Percentiles rank a stretch among this genome's conserved stretches.
Conservation (phyloP, 2,113 vertebrate species). For the Eurystomus gularis region DNA sequence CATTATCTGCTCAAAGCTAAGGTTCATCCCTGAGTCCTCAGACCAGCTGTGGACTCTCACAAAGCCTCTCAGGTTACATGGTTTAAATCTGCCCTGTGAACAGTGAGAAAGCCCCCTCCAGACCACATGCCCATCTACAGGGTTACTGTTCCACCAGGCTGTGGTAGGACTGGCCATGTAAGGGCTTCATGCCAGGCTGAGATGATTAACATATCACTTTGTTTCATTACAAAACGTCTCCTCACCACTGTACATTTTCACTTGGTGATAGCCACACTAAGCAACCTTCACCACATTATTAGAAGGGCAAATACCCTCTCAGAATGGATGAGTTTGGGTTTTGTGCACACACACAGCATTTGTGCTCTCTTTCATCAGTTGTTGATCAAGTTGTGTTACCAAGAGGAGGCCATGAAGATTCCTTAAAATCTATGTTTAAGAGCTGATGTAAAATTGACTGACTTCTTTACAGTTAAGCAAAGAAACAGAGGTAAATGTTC, state of each 20-base stretch:
- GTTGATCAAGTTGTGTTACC: background rate
- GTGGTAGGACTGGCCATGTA: background rate
- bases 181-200: fast-evolving
- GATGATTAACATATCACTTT: background rate
- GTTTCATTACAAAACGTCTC: background rate
- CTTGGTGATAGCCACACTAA: background rate
- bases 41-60: no score
- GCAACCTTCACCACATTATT: background rate
- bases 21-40: no score
- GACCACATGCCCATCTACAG: fast-evolving
- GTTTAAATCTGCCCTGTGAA: background rate
- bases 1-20: no score
- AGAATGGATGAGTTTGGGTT: background rate
- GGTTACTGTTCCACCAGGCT: background rate
- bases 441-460: background rate
- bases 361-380: background rate
- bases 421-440: background rate
- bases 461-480: background rate
- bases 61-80: background rate
- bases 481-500: background rate
- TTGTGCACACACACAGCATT: background rate
- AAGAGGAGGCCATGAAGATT: background rate
- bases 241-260: fast-evolving
- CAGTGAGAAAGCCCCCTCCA: background rate
- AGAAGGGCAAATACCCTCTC: background rate